Base-by-base conservation (phyloP, 2,888 invertebrate genomes). In the Nesidiocoris tenuis region DNA sequence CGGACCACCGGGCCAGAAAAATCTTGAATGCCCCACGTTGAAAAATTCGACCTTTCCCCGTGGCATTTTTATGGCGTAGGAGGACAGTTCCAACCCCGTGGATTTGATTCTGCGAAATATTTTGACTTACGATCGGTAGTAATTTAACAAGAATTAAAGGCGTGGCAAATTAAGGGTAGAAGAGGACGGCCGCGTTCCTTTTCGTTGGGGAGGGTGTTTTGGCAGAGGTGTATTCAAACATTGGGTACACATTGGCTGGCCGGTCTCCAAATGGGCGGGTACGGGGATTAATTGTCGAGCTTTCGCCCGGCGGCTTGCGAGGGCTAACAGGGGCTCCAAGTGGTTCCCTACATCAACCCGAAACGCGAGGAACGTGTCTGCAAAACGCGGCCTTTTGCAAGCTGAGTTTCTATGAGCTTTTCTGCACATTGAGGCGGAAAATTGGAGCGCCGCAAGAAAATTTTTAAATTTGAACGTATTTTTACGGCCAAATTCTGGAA, bases 181-280 rank as follows among this genome's bases (percentile, higher is more conserved):
- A 2, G 67, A 16, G 22, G 21, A 19, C 7, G 19, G 7, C 3
- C 67, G 18, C 39, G 55, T 39, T 39, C 56, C 55, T 67, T 56
- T 19, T 18, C 55, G 56, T 39, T 61, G 54, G 23, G 63, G 61
- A 63, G 72, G 72, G 72, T 72, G 72, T 72, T 72, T 72, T 72
- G 72, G 72, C 72, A 72, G 72, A 72, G 72, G 72, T 72, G 63
- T 72, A 72, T 72, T 72, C 72, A 72, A 72, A 72, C 72, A 72
- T 72, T 54, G 61, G 72, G 72, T 72, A 72, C 72, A 72, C 72
- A 72, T 72, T 72, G 72, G 61, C 72, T 72, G 72, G 72, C 72
- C n/a, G n/a, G 54, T 18, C 21, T 61, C 72, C 72, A 72, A 72
- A 61, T 61, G 72, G 63, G 72, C 72, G 72, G 63, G 16, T n/a